Evolutionary conservation across 1,140 invertebrate genomes (phyloP).

Genomic region (Notospermus geniculatus): DNA sequence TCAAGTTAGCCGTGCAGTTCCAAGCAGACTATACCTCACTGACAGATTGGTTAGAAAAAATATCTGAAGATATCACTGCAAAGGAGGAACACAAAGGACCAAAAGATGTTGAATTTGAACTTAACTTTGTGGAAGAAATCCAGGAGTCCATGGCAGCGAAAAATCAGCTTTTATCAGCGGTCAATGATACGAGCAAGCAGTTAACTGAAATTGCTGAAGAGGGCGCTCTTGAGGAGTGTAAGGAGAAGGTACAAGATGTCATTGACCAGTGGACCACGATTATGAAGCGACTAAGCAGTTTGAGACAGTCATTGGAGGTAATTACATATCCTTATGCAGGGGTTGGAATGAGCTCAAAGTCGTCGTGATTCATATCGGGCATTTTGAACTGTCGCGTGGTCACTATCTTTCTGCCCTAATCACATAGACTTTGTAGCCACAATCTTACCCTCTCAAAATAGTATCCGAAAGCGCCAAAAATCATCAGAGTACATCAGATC

Average conservation of each 20-base stretch:
- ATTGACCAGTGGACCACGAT: conserved; percentile 34
- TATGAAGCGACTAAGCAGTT: conserved; percentile 30
- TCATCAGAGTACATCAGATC: too few relatives aligned
- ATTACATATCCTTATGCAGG: too few relatives aligned
- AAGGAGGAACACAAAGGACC: too few relatives aligned
- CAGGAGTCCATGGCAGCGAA: conserved; percentile 67
- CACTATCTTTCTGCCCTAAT: too few relatives aligned
- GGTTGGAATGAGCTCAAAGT: too few relatives aligned
- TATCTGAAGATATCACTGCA: conserved; percentile 30
- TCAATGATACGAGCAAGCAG: conserved; percentile 59
- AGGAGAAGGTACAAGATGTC: conserved; percentile 32
- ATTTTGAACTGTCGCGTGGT: too few relatives aligned
- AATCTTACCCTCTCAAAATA: too few relatives aligned
- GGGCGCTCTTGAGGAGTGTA: conserved; percentile 33
- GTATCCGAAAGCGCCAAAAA: too few relatives aligned
- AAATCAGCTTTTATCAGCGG: conserved; percentile 63
- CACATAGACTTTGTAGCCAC: too few relatives aligned
- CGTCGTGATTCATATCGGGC: too few relatives aligned
- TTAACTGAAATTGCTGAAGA: conserved; percentile 57
- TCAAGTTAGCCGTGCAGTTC: conserved; percentile 66
- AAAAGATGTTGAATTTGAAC: too few relatives aligned
- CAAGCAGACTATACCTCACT: not conserved
- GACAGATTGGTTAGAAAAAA: conserved; percentile 12
- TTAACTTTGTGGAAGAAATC: conserved; percentile 37
- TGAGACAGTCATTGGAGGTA: conserved; percentile 17